phyloP scores from a whole-genome alignment of 2,797 vertebrate species.

The Scarus forsteni region DNA sequence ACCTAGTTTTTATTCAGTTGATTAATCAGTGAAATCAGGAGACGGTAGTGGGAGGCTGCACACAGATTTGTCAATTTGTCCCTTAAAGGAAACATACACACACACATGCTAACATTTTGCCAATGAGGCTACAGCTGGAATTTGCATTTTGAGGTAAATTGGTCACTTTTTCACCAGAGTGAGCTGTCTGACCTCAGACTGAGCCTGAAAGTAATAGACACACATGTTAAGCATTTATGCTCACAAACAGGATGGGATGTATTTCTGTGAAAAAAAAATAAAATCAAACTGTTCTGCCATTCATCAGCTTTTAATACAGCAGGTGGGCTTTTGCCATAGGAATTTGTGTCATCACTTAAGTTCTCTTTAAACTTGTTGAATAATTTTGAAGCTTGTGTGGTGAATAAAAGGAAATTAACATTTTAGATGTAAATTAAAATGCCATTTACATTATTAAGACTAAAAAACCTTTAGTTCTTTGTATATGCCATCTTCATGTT shows the following conservation, averaged over 20 bases:
- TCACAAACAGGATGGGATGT: constrained; percentile 32
- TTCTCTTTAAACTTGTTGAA: neutral
- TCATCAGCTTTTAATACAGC: neutral
- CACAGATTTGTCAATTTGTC: constrained; percentile 84
- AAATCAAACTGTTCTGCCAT: constrained; percentile 2
- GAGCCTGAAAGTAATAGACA: constrained; percentile 64
- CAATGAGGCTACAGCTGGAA: constrained; percentile 72
- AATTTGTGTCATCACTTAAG: neutral
- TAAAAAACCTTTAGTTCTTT: too few species aligned
- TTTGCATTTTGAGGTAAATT: constrained; percentile 85
- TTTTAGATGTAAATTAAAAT: neutral
- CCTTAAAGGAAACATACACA: constrained; percentile 75
- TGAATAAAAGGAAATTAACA: neutral
- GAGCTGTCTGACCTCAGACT: constrained; percentile 80
- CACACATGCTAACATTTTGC: constrained; percentile 72
- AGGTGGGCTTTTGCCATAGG: neutral
- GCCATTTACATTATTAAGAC: too few species aligned
- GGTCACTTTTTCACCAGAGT: constrained; percentile 83
- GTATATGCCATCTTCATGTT: too few species aligned
- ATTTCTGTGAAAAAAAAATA: constrained; percentile 23
- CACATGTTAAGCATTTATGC: constrained; percentile 33
- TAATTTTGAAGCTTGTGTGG: neutral
- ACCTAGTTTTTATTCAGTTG: constrained; percentile 82
- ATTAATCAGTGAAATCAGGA: constrained; percentile 86
- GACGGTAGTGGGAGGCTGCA: constrained; percentile 80